These are phyloP conservation scores for Odontocerum albicorne DNA, from an alignment of 2,888 invertebrate genomes.

Conservation along the genomic window DNA sequence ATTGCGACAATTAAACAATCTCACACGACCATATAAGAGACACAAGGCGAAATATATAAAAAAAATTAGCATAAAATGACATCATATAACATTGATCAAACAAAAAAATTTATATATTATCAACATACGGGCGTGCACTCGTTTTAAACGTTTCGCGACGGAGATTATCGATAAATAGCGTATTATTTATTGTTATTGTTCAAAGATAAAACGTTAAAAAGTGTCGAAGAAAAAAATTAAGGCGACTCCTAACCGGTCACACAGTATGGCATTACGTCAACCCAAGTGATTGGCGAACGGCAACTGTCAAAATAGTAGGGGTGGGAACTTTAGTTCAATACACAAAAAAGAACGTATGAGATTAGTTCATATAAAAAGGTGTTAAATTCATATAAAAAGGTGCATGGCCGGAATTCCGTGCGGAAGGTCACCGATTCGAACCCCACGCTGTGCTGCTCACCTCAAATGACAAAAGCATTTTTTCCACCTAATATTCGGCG, in stretches of 20 bases:
- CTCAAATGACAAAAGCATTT: too few species aligned
- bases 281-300: conserved; percentile 16
- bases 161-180: not conserved
- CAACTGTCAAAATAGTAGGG: conserved; percentile 31
- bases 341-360: too few species aligned
- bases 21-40: too few species aligned
- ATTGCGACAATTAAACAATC: too few species aligned
- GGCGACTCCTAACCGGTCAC: conserved; percentile 23
- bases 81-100: conserved; percentile 32
- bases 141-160: too few species aligned
- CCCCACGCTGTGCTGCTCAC: too few species aligned
- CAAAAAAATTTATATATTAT: conserved; percentile 9
- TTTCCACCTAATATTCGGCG: too few species aligned
- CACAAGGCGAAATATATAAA: conserved; percentile 16
- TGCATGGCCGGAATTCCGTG: too few species aligned
- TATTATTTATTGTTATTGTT: conserved; percentile 3
- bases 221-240: conserved; percentile 14
- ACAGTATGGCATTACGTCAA: conserved; percentile 31
- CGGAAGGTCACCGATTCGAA: too few species aligned
- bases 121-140: not conserved
- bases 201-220: conserved; percentile 9
- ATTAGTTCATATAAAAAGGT: too few species aligned
- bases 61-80: conserved; percentile 31
- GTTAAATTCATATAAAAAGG: too few species aligned
- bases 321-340: too few species aligned